A percentile compares a stretch with the other conserved stretches of the same genome.
Conservation (phyloP, 1,140 invertebrate species). For the Euura lappo region DNA sequence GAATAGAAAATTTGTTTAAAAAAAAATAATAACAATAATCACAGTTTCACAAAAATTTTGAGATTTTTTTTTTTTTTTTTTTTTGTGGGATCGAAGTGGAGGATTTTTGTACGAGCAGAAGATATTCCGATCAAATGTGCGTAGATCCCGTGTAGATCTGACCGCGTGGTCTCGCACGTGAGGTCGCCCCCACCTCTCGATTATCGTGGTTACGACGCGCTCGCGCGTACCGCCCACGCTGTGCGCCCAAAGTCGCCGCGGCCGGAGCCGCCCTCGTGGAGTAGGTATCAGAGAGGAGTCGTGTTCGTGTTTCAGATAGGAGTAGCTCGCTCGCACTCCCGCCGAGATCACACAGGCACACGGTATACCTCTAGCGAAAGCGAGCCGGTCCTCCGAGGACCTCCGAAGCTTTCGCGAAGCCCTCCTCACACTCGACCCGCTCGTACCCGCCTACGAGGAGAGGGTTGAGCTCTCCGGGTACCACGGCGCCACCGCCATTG, state of each 20-base stretch:
- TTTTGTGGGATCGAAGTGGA: no score
- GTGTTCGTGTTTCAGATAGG: constrained; percentile 18
- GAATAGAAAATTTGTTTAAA: no score
- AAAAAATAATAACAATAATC: no score
- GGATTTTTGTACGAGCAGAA: no score
- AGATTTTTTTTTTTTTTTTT: no score
- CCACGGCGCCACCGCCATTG: constrained; percentile 54
- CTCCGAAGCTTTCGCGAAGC: constrained; percentile 21
- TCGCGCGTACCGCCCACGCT: constrained; percentile 47
- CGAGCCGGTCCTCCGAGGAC: constrained; percentile 30
- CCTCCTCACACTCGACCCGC: constrained; percentile 30
- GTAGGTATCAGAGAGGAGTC: constrained; percentile 17
- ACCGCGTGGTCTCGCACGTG: constrained; percentile 57
- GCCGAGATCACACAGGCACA: constrained; percentile 32
- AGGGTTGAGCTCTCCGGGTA: constrained; percentile 47
- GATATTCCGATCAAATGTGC: no score
- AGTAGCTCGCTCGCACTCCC: constrained; percentile 44
- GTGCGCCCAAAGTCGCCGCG: constrained; percentile 36
- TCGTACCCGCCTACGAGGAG: constrained; percentile 53
- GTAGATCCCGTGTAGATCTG: neutral
- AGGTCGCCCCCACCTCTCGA: constrained; percentile 40
- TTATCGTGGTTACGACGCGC: constrained; percentile 31
- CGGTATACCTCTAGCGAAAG: constrained; percentile 16
- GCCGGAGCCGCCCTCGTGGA: constrained; percentile 35
- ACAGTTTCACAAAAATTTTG: no score